phyloP scores from a whole-genome alignment of 2,888 invertebrate species.

The Lomographa bimaculata region DNA sequence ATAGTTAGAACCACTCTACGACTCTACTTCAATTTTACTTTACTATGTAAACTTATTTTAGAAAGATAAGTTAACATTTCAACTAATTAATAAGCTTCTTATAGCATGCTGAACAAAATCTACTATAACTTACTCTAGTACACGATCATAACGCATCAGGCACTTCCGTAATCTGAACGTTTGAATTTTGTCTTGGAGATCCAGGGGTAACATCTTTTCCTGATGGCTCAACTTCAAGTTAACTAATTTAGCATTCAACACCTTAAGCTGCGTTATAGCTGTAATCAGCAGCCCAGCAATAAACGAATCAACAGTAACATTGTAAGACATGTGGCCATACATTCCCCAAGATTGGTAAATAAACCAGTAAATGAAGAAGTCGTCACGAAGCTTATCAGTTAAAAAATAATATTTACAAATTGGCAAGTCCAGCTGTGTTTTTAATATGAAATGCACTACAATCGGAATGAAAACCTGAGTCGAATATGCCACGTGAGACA shows the following conservation, averaged over 20 bases:
- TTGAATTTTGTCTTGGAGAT: constrained; percentile 36
- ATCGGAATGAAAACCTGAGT: constrained; percentile 48
- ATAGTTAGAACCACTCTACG: too few relatives aligned
- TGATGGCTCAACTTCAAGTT: constrained; percentile 40
- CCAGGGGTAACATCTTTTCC: constrained; percentile 26
- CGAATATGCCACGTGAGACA: constrained; percentile 46
- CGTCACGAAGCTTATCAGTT: constrained; percentile 44
- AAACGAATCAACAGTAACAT: constrained; percentile 57
- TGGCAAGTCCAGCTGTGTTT: constrained; percentile 50
- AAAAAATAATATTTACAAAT: constrained; percentile 68
- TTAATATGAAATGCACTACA: constrained; percentile 43
- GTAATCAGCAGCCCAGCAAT: constrained; percentile 55
- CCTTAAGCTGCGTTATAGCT: constrained; percentile 53
- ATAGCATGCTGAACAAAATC: too few relatives aligned
- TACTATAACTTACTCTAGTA: constrained; percentile 57
- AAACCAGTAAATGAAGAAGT: constrained; percentile 51
- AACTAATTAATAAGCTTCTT: too few relatives aligned
- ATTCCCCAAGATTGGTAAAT: constrained; percentile 61
- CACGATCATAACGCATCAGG: constrained; percentile 52
- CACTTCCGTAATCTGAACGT: constrained; percentile 23
- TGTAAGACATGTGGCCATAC: constrained; percentile 65
- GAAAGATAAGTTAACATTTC: too few relatives aligned
- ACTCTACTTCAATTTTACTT: too few relatives aligned
- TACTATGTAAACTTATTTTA: too few relatives aligned
- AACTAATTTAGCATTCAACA: constrained; percentile 50